Conservation (phyloP, 1,140 invertebrate species). For the Branchinecta lindahli region DNA sequence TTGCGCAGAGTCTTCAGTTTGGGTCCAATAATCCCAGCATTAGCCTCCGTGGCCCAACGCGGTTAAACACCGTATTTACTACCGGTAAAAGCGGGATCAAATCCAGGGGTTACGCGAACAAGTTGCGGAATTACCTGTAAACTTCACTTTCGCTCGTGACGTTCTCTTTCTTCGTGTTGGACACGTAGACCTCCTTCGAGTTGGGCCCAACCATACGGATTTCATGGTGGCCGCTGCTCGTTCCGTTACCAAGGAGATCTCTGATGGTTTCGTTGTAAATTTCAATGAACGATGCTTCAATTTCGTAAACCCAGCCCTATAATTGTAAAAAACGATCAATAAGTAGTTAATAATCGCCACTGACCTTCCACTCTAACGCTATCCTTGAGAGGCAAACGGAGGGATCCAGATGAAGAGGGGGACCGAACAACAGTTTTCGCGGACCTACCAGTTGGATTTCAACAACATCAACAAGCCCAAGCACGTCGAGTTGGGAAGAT, state of each 20-base stretch:
- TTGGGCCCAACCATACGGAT: conserved; percentile 53
- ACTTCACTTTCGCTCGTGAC: neutral
- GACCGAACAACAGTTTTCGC: neutral
- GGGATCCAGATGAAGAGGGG: neutral
- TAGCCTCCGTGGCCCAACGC: no score
- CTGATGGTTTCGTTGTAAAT: conserved; percentile 77
- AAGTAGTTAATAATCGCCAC: conserved; percentile 15
- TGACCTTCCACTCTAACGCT: neutral
- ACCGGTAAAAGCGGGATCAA: no score
- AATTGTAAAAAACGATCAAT: conserved; percentile 10
- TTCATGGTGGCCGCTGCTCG: conserved; percentile 41
- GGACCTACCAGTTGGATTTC: no score
- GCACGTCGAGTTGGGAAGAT: no score
- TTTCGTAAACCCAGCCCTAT: conserved; percentile 52
- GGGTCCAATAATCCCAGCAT: no score
- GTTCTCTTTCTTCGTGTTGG: conserved; percentile 34
- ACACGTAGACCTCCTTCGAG: conserved; percentile 52
- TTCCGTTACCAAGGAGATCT: conserved; percentile 48
- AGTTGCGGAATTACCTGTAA: neutral
- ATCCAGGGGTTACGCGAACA: no score
- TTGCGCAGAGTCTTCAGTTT: no score
- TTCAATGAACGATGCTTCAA: conserved; percentile 71
- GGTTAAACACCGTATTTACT: no score
- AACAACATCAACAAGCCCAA: no score
- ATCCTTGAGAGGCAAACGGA: no score